phyloP scores from a whole-genome alignment of 2,888 invertebrate genomes.

The Drosophila bunnanda region DNA sequence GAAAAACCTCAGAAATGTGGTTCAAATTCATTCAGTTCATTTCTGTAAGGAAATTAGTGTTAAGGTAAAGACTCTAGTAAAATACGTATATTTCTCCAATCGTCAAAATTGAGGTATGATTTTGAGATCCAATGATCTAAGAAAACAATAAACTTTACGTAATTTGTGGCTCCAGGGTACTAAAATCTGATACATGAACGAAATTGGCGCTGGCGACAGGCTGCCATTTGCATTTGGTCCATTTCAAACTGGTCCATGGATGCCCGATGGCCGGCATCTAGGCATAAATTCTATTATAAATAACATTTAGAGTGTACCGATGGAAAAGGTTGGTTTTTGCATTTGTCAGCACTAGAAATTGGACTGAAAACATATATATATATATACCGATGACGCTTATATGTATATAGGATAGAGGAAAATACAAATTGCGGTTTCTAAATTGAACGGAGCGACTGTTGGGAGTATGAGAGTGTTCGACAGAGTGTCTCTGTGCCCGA shows the following conservation, averaged over 20 bases:
- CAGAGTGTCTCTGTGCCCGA: slow-evolving; percentile 39
- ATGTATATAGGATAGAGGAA: slow-evolving; percentile 32
- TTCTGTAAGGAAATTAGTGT: too few species aligned
- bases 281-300: slow-evolving; percentile 78
- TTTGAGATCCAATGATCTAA: neutral
- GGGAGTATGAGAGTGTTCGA: slow-evolving; percentile 8
- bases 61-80: too few species aligned
- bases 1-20: too few species aligned
- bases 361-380: slow-evolving; percentile 53
- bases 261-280: slow-evolving; percentile 46
- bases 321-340: slow-evolving; percentile 62
- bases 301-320: slow-evolving; percentile 66
- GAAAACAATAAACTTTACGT: neutral
- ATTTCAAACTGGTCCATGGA: slow-evolving; percentile 12
- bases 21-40: too few species aligned
- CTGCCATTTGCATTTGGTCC: slow-evolving; percentile 71
- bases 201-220: slow-evolving; percentile 61
- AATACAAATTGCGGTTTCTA: slow-evolving; percentile 74
- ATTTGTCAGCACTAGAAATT: slow-evolving; percentile 76
- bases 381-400: slow-evolving; percentile 14
- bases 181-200: slow-evolving; percentile 38
- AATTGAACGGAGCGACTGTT: slow-evolving; percentile 60
- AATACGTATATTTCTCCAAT: too few species aligned
- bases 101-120: neutral
- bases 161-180: neutral